phyloP scores from a whole-genome alignment of 2,797 vertebrate genomes.

The Odontamblyopus lacepedii region DNA sequence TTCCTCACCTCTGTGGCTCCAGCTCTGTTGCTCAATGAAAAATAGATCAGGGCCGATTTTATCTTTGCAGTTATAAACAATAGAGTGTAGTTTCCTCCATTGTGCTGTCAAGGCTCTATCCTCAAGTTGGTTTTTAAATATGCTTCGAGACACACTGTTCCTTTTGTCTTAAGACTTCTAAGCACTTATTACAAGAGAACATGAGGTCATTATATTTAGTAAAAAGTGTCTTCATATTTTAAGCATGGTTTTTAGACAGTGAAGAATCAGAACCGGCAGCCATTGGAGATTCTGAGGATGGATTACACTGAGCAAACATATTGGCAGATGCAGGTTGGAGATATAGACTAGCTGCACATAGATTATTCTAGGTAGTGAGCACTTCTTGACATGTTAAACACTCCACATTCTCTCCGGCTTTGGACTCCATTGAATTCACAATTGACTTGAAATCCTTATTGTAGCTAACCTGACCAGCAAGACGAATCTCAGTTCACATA shows the following conservation, averaged over 20 bases:
- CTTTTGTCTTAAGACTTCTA: not conserved
- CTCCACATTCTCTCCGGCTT: not conserved
- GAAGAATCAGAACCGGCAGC: not conserved
- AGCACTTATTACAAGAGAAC: constrained; percentile 8
- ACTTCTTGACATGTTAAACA: not conserved
- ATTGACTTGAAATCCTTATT: not conserved
- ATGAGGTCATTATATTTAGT: constrained; percentile 5
- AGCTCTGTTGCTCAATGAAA: constrained; percentile 30
- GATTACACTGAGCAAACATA: not conserved
- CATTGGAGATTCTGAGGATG: not conserved
- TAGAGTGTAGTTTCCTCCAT: not conserved
- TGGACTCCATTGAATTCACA: not conserved
- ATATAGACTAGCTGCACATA: not conserved
- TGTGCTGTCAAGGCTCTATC: constrained; percentile 3
- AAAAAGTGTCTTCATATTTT: constrained; percentile 9
- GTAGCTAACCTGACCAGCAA: not conserved
- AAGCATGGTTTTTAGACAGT: constrained; percentile 3
- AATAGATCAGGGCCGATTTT: constrained; percentile 39
- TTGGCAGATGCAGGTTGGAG: not conserved
- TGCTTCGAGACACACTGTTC: constrained; percentile 5
- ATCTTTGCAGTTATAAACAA: constrained; percentile 15
- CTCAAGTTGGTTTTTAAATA: constrained; percentile 1
- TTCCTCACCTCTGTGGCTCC: constrained; percentile 1
- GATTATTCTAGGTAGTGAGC: not conserved
- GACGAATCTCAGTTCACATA: too few species aligned